Percentiles rank a stretch among this genome's conserved stretches.
phyloP scores from a whole-genome alignment of 2,113 vertebrate genomes.

The Arizona elegans region DNA sequence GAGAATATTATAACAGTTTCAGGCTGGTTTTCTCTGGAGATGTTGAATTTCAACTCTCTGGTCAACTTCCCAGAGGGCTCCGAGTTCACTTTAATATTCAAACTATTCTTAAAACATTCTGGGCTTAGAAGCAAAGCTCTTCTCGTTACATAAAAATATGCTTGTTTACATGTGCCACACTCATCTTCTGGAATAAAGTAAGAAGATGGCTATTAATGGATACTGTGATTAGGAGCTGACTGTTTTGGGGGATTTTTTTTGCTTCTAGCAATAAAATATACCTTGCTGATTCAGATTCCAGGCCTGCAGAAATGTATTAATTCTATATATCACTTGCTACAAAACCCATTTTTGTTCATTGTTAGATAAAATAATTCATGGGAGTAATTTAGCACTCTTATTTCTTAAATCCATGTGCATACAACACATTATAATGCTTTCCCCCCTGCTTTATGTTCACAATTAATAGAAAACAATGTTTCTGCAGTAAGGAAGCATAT shows the following conservation, averaged over 20 bases:
- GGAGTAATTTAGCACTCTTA: constrained; percentile 46
- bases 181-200: constrained; percentile 30
- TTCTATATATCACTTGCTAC: constrained; percentile 54
- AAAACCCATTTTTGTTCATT: constrained; percentile 32
- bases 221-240: constrained; percentile 31
- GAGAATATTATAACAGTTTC: background rate
- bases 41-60: background rate
- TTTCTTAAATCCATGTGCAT: constrained; percentile 46
- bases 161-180: constrained; percentile 25
- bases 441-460: constrained; percentile 31
- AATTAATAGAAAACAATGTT: constrained; percentile 48
- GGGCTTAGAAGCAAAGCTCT: background rate
- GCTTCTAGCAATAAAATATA: constrained; percentile 25
- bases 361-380: constrained; percentile 45
- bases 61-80: background rate
- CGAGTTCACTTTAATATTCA: background rate
- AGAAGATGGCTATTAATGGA: constrained; percentile 44
- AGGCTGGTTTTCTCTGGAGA: background rate
- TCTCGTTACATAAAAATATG: background rate
- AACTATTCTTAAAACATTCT: background rate
- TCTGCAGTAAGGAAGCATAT: constrained; percentile 43
- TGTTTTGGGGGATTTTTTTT: constrained; percentile 9
- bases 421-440: constrained; percentile 13
- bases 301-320: constrained; percentile 57
- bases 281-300: constrained; percentile 47